Evolutionary conservation across 2,888 invertebrate genomes (phyloP), one percentile per base, ranked within the genome.

Genomic region (Eupithecia vulgata): DNA sequence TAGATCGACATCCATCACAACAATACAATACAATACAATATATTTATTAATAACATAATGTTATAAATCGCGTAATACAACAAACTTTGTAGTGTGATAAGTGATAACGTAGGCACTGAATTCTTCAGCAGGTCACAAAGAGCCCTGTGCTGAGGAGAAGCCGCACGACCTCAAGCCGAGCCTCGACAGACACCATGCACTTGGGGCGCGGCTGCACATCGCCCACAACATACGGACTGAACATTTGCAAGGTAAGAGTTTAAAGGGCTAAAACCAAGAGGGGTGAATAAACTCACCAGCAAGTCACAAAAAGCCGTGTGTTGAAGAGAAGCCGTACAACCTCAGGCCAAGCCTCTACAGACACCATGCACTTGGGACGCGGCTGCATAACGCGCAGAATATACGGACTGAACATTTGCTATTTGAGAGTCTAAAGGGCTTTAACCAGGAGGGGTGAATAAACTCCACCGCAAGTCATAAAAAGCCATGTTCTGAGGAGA

Each of bases 261-360:
- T 42, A 5, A 5, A 42, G 42, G 37, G 37, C 7, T 37, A 37
- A 7, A 37, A 8, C 5, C 37, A 37, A 7, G 37, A 37, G 37
- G 8, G 37, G 37, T 37, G 37, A 37, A 37, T 45, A 1, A 45
- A n/a, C 15, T 13, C 57, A 52, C 34, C 79, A 76, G 71, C 88
- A 97, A 97, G 97, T 91, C 95, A n/a, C 91, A 97, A 97, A 93
- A 97, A 97, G 88, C 95, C 96, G 94, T 96, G 96, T 92, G 81
- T 86, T 48, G 94, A 95, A 85, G 96, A 97, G 87, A 96, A 96
- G 89, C 94, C 95, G 86, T 95, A 95, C 90, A 96, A 96, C 89
- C 93, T 95, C 79, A 92, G 93, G 83, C 91, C 91, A 81, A 90
- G 78, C 80, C 85, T 90, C 81, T 91, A 92, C 82, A 88, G 92